Evolutionary conservation across 2,888 invertebrate genomes (phyloP).

Genomic region (Nematopogon swammerdamellus): DNA sequence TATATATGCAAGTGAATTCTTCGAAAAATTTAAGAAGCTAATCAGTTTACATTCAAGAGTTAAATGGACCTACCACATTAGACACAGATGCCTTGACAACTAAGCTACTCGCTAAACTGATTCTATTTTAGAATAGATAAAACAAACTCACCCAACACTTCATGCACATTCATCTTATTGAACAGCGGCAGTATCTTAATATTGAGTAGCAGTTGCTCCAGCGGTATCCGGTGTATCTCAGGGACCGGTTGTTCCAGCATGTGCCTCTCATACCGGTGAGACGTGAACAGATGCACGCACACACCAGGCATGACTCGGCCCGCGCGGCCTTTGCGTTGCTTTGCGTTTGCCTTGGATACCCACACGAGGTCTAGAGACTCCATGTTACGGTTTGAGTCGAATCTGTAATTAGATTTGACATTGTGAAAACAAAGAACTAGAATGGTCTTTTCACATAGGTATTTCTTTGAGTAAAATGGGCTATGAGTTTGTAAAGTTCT

Average conservation of each 20-base stretch:
- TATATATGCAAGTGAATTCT: too few species aligned
- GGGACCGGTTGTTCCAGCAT: constrained; percentile 76
- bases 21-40: too few species aligned
- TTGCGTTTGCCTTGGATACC: constrained; percentile 88
- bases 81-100: too few species aligned
- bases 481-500: too few species aligned
- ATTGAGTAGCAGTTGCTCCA: constrained; percentile 77
- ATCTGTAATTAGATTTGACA: too few species aligned
- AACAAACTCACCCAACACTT: constrained; percentile 54
- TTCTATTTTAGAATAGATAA: too few species aligned
- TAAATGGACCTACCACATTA: too few species aligned
- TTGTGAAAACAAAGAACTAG: constrained; percentile 3
- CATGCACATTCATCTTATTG: constrained; percentile 43
- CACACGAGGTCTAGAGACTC: constrained; percentile 83
- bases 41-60: too few species aligned
- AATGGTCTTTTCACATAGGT: not conserved
- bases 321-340: constrained; percentile 86
- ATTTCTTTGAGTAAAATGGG: too few species aligned
- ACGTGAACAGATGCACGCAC: constrained; percentile 83
- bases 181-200: constrained; percentile 65
- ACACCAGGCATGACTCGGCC: constrained; percentile 89
- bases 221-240: constrained; percentile 85
- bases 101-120: too few species aligned
- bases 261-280: constrained; percentile 63
- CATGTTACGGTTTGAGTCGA: constrained; percentile 81